Conservation (phyloP, 2,113 vertebrate genomes). For the Actinemys pallida region DNA sequence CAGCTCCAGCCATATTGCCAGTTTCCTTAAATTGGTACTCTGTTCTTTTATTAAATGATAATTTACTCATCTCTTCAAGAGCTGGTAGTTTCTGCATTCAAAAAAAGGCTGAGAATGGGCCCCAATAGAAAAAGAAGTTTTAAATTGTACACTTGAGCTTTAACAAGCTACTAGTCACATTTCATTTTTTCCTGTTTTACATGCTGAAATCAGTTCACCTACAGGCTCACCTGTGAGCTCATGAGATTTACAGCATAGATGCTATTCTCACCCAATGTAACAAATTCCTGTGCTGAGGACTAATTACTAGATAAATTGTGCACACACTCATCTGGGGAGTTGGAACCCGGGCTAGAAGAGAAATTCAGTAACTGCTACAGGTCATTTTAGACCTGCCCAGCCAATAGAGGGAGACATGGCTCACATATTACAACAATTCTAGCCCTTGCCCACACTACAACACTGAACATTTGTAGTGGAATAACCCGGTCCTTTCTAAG, state of each 20-base stretch:
- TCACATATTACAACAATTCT: not conserved
- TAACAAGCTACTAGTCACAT: not conserved
- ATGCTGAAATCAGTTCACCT: conserved; percentile 25
- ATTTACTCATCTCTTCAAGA: conserved; percentile 58
- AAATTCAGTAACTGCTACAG: not conserved
- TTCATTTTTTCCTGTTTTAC: conserved; percentile 18
- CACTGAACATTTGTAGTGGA: not conserved
- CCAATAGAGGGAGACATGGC: not conserved
- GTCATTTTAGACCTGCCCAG: not conserved
- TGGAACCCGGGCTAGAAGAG: not conserved
- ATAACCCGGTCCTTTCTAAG: not conserved
- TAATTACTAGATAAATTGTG: not conserved
- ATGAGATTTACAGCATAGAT: not conserved
- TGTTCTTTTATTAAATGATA: conserved; percentile 60
- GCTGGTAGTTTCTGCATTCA: conserved; percentile 26
- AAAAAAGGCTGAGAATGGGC: conserved; percentile 13
- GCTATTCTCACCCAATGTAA: conserved; percentile 18
- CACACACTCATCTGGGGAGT: not conserved
- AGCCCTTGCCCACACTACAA: not conserved
- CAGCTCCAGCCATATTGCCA: not conserved
- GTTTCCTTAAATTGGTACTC: conserved; percentile 23
- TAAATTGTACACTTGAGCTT: not conserved
- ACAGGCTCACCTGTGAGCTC: not conserved
- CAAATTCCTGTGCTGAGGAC: not conserved
- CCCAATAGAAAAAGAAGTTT: not conserved